phyloP scores from a whole-genome alignment of 2,113 vertebrate species.

The Cyprinus carpio region DNA sequence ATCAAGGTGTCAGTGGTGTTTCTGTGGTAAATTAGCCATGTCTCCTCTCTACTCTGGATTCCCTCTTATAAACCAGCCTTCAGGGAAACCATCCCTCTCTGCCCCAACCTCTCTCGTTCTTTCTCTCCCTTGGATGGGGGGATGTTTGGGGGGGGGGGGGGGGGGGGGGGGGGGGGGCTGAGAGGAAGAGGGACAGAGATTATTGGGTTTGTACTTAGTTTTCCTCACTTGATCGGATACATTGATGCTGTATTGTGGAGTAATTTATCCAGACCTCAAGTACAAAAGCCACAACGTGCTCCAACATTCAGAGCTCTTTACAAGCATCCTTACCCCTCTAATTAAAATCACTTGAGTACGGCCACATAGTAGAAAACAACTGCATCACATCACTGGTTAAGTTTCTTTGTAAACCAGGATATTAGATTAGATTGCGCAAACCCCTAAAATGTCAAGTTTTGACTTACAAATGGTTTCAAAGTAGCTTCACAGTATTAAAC shows the following conservation, averaged over 20 bases:
- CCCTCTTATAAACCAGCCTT: constrained; percentile 47
- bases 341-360: background rate
- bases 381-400: background rate
- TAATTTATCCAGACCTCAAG: constrained; percentile 3
- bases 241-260: constrained; percentile 15
- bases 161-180: too few species aligned
- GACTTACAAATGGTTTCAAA: background rate
- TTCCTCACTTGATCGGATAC: constrained; percentile 24
- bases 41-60: constrained; percentile 48
- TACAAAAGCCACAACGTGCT: background rate
- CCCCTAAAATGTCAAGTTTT: background rate
- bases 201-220: constrained; percentile 25
- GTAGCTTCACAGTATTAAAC: background rate
- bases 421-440: background rate
- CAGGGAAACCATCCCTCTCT: constrained; percentile 38
- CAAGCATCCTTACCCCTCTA: background rate
- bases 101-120: background rate
- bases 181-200: constrained; percentile 14
- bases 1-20: constrained; percentile 44
- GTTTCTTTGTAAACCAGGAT: background rate
- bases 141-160: too few species aligned
- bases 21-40: constrained; percentile 48
- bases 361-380: background rate
- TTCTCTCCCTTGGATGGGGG: background rate
- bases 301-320: background rate